These are phyloP conservation scores for Catostomus latipinnis DNA, from an alignment of 2,797 vertebrate species.

Conservation along the genomic window DNA sequence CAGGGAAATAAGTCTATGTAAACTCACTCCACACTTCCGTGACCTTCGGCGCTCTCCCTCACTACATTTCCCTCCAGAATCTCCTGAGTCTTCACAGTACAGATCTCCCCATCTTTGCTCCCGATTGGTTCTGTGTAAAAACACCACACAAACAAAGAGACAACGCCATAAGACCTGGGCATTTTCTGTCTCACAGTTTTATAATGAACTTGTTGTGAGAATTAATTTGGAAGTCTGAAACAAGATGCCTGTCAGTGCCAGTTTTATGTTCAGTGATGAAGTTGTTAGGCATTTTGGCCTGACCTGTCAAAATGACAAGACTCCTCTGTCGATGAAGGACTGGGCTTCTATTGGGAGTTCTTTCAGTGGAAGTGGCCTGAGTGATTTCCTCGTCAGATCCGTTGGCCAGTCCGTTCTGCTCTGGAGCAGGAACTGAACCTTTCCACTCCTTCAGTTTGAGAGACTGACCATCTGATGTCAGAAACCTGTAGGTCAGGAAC, in stretches of 20 bases:
- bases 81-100: conserved; percentile 87
- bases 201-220: too few species aligned
- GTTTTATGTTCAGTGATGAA: too few species aligned
- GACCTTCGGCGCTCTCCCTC: conserved; percentile 88
- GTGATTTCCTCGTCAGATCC: conserved; percentile 16
- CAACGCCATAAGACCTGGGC: too few species aligned
- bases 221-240: too few species aligned
- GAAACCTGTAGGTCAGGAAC: conserved; percentile 64
- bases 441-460: conserved; percentile 67
- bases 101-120: conserved; percentile 78
- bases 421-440: conserved; percentile 52
- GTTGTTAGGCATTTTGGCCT: not conserved
- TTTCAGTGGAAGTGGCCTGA: conserved; percentile 62
- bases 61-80: conserved; percentile 84
- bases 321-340: conserved; percentile 72
- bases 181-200: too few species aligned
- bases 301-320: conserved; percentile 78
- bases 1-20: not conserved
- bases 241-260: too few species aligned
- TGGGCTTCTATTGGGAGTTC: conserved; percentile 16
- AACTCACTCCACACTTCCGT: conserved; percentile 92
- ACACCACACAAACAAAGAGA: conserved; percentile 27
- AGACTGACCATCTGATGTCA: conserved; percentile 46
- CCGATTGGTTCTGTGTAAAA: conserved; percentile 69
- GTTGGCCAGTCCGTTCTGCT: conserved; percentile 64